phyloP scores from a whole-genome alignment of 1,140 invertebrate genomes.

The Propsilocerus akamusi region DNA sequence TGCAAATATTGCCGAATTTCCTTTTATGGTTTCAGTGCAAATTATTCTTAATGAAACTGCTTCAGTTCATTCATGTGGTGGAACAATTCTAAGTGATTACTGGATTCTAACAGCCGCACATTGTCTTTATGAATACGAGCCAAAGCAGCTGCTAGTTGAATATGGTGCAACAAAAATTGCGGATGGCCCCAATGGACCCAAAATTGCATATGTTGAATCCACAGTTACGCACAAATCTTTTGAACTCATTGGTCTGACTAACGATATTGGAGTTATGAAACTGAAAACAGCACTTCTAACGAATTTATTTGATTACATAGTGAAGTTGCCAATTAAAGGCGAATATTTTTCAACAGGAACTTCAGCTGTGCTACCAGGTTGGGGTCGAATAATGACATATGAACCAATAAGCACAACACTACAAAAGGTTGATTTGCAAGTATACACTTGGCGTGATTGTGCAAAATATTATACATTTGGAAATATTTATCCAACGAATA shows the following conservation, averaged over 20 bases:
- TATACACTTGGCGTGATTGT: slow-evolving; percentile 21
- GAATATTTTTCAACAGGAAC: slow-evolving; percentile 9
- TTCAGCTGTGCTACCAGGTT: slow-evolving; percentile 14
- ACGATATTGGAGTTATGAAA: background rate
- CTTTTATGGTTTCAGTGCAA: slow-evolving; percentile 14
- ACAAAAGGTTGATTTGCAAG: slow-evolving; percentile 20
- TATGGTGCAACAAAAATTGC: background rate
- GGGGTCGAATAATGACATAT: slow-evolving; percentile 20
- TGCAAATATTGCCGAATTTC: slow-evolving; percentile 13
- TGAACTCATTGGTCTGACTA: background rate
- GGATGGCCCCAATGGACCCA: background rate
- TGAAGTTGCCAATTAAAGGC: slow-evolving; percentile 12
- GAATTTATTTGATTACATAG: slow-evolving; percentile 2
- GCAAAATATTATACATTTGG: slow-evolving; percentile 11
- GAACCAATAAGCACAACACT: slow-evolving; percentile 16
- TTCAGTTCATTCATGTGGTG: slow-evolving; percentile 17
- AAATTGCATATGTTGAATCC: background rate
- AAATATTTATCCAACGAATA: slow-evolving; percentile 14
- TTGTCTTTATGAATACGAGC: background rate
- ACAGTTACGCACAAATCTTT: background rate
- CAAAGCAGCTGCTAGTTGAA: background rate
- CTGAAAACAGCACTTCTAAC: background rate
- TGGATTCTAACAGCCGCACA: slow-evolving; percentile 23
- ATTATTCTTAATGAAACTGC: background rate
- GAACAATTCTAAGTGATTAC: slow-evolving; percentile 19